Percentiles rank a stretch among this genome's conserved stretches.
phyloP scores from a whole-genome alignment of 2,113 vertebrate species.

The Fulica atra region DNA sequence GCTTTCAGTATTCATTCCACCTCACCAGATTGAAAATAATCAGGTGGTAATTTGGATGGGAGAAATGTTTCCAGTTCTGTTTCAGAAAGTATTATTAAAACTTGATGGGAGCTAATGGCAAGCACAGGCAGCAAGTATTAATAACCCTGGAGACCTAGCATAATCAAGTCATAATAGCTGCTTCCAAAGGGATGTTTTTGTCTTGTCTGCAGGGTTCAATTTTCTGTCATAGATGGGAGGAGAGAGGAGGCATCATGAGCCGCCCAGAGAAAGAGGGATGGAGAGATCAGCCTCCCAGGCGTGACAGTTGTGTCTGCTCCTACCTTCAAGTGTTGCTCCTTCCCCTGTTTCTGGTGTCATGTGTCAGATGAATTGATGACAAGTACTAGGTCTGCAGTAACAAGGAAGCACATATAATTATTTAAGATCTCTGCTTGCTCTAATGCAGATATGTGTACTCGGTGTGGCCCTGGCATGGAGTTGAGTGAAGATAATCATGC shows the following conservation, averaged over 20 bases:
- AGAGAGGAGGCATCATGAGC: not conserved
- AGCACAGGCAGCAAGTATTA: conserved; percentile 29
- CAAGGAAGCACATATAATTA: not conserved
- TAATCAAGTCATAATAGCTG: conserved; percentile 19
- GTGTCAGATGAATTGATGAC: not conserved
- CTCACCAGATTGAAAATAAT: conserved; percentile 16
- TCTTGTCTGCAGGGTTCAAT: conserved; percentile 14
- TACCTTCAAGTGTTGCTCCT: not conserved
- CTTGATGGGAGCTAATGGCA: conserved; percentile 32
- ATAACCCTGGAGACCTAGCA: not conserved
- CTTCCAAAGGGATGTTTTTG: conserved; percentile 15
- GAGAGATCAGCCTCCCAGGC: not conserved
- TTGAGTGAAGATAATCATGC: not conserved
- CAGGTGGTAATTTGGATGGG: not conserved
- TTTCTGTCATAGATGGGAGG: not conserved
- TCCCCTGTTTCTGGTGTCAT: not conserved
- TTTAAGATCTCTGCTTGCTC: not conserved
- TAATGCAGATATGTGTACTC: not conserved
- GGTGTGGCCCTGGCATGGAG: not conserved
- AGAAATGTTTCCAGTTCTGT: conserved; percentile 21
- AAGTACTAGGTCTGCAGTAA: not conserved
- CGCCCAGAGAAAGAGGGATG: not conserved
- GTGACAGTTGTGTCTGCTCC: not conserved
- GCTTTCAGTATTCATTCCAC: not conserved
- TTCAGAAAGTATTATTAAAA: conserved; percentile 37